Base-by-base conservation (phyloP, 1,140 invertebrate species). In the Maniola jurtina region DNA sequence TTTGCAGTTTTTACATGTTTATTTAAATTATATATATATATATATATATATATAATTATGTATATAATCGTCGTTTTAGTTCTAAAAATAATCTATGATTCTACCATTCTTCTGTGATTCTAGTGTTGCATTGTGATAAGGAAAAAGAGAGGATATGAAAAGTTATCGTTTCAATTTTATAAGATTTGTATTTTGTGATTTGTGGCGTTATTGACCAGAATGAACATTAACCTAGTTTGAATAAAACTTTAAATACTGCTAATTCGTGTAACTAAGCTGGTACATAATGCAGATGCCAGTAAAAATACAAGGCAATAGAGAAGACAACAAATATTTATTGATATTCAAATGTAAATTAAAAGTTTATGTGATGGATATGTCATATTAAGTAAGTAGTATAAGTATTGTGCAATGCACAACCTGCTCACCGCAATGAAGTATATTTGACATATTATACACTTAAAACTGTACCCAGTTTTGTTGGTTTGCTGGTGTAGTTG, bases 391-490 rank as follows among this genome's bases (percentile, higher is more conserved):
- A 76, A 70, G 54, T 76, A 71, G 50, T 68, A 57, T 85, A 85
- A 84, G 81, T 86, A 83, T 83, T 86, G 81, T 81, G 81, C 81
- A 83, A 75, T 71, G 73, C 76, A 76, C 73, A 75, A 59, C 63
- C 71, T 68, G 65, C 45, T 45, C 68, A 42, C 56, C n/a, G 42
- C 56, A 64, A 61, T 34, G 33, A 25, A 60, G 67, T 55, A 59
- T 50, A 65, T 58, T 57, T 52, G 7, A 34, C 35, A 57, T 38
- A 6, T 6, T 34, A 1, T 36, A 36, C 15, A n/a, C 58, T 75
- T 72, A 90, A 71, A 90, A 90, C 71, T 90, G 88, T 50, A 90
- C 88, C 88, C 88, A 90, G 64, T 90, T 90, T 66, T 90, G 88
- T 61, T 90, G 88, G 48, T 80, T 89, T 6, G 83, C 88, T 36